Evolutionary conservation across 2,888 invertebrate species (phyloP).

Genomic region (Drosophila pseudotalamancana): DNA sequence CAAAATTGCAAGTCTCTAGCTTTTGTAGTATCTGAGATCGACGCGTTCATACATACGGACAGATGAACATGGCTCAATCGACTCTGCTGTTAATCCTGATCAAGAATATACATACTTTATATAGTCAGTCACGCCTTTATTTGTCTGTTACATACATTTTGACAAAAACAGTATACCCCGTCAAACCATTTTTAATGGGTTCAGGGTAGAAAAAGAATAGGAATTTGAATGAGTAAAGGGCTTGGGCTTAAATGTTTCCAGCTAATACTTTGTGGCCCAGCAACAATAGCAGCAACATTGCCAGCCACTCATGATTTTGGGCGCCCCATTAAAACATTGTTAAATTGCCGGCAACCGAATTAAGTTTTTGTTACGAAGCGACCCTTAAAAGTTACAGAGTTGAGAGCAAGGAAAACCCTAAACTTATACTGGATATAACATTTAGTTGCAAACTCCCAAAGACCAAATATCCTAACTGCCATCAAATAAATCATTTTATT

Average conservation of each 20-base stretch:
- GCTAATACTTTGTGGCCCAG: constrained; percentile 3
- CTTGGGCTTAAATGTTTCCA: constrained; percentile 42
- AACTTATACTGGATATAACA: background rate
- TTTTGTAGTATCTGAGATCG: too few relatives aligned
- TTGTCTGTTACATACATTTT: too few relatives aligned
- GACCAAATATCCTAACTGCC: background rate
- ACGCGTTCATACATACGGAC: too few relatives aligned
- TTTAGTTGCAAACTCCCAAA: background rate
- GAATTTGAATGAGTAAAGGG: constrained; percentile 39
- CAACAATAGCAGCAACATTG: background rate
- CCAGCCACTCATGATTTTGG: background rate
- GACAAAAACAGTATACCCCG: too few relatives aligned
- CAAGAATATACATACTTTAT: too few relatives aligned
- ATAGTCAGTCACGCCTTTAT: too few relatives aligned
- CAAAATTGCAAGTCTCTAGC: too few relatives aligned
- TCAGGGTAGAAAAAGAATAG: constrained; percentile 26
- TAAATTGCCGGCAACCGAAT: constrained; percentile 37
- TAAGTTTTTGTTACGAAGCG: constrained; percentile 4
- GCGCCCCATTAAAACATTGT: constrained; percentile 37
- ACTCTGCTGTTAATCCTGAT: too few relatives aligned
- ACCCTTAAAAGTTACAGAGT: background rate
- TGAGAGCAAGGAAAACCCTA: constrained; percentile 10
- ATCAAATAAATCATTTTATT: too few relatives aligned
- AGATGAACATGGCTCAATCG: too few relatives aligned
- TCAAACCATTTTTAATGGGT: too few relatives aligned